Base-by-base conservation (phyloP, 2,888 invertebrate genomes). In the Tipula confusa region DNA sequence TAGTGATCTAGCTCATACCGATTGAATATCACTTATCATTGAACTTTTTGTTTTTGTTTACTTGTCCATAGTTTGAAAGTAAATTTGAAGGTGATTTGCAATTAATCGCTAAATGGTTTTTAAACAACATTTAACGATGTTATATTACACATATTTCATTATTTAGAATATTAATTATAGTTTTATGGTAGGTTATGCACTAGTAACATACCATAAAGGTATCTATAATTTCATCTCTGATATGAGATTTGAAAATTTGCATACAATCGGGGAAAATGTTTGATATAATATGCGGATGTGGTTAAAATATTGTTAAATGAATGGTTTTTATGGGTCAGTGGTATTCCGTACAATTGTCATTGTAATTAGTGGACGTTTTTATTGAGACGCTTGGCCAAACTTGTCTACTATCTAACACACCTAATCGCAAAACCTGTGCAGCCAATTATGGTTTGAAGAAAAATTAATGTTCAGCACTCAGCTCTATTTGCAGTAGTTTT, bases 221-320 rank as follows among this genome's bases (percentile, higher is more conserved):
- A 64, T 64, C 64, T 64, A 64, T 24, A 18, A 64, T 64, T 64
- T 64, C 64, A 64, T 64, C 64, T 64, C 24, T 64, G 64, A 64
- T 64, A 64, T 64, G 24, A 64, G 24, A 6, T 15, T 43, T 43
- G 43, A 43, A 43, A 43, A 64, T 64, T 64, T 64, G 64, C 64
- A 64, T 64, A 64, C 64, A 64, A 64, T 24, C 24, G 24, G 64
- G 33, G 9, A 64, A 64, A 64, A 24, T 64, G 9, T 64, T 64
- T 24, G 6, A 33, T 33, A 33, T 1, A 33, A 33, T 64, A 64
- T 24, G 9, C 64, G 64, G 64, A 64, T 9, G 33, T 33, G 6
- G 33, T 33, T 33, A 9, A n/a, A n/a, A 33, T 33, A 33, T 33
- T 33, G 33, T n/a, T n/a, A n/a, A n/a, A n/a, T n/a, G n/a, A n/a